Conservation (phyloP, 2,888 invertebrate species). For the Panopea generosa region DNA sequence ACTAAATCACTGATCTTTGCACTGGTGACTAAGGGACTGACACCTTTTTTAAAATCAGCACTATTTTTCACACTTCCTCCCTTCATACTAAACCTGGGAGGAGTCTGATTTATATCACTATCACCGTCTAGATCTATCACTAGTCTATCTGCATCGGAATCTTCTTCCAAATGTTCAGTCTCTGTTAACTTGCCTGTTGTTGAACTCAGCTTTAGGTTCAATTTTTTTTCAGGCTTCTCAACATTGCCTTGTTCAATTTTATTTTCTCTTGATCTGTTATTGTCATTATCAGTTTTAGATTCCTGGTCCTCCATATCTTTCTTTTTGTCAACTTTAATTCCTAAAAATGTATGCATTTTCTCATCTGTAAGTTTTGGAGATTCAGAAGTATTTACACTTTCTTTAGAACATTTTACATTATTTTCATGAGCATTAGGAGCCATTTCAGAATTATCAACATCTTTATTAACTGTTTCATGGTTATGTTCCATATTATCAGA, state of each 20-base stretch:
- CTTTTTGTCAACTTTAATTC: not conserved
- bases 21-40: constrained; percentile 1
- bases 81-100: not conserved
- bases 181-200: constrained; percentile 3
- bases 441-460: constrained; percentile 4
- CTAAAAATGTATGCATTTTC: not conserved
- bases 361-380: not conserved
- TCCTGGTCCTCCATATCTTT: not conserved
- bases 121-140: constrained; percentile 48
- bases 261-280: too few species aligned
- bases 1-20: too few species aligned
- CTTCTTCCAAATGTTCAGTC: constrained; percentile 19
- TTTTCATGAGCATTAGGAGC: not conserved
- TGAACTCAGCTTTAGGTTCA: too few species aligned
- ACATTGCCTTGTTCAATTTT: too few species aligned
- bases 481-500: not conserved
- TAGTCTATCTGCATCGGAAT: constrained; percentile 43
- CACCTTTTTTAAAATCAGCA: constrained; percentile 1
- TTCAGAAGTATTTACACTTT: not conserved
- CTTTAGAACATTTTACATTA: not conserved
- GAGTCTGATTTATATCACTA: not conserved
- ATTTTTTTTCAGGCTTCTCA: too few species aligned
- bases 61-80: not conserved
- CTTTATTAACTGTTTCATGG: constrained; percentile 4
- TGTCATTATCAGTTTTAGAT: constrained; percentile 3